Percentiles rank a stretch among this genome's conserved stretches.
Conservation (phyloP, 2,797 vertebrate genomes). For the Thaleichthys pacificus region DNA sequence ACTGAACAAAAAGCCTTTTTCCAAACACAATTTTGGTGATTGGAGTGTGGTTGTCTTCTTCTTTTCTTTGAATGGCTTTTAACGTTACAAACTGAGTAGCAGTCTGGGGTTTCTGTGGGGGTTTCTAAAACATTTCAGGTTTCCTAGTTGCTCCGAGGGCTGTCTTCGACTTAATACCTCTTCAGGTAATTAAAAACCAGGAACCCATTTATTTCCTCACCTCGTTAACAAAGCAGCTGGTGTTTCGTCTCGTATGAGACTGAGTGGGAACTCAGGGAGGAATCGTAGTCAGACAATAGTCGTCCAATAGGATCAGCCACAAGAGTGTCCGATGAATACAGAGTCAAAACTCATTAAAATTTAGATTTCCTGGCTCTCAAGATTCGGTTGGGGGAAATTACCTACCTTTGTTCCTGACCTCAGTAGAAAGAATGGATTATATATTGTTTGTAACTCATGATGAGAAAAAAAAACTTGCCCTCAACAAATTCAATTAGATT, state of each 20-base stretch:
- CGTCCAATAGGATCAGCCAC: constrained; percentile 17
- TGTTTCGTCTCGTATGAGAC: not conserved
- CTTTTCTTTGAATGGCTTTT: not conserved
- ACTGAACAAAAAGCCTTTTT: too few species aligned
- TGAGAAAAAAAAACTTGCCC: constrained; percentile 10
- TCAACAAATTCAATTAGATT: constrained; percentile 27
- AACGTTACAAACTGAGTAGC: not conserved
- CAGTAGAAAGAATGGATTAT: constrained; percentile 18
- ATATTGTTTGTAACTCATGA: constrained; percentile 18
- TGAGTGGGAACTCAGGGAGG: not conserved
- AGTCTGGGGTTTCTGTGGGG: not conserved
- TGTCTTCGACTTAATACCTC: constrained; percentile 4
- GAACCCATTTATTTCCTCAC: constrained; percentile 7
- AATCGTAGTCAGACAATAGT: constrained; percentile 12
- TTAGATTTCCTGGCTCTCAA: constrained; percentile 5
- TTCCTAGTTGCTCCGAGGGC: not conserved
- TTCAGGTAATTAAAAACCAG: constrained; percentile 22
- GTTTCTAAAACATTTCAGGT: constrained; percentile 15
- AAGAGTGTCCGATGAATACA: constrained; percentile 12
- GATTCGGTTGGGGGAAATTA: constrained; percentile 18
- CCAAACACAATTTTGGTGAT: too few species aligned
- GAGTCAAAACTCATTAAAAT: constrained; percentile 17
- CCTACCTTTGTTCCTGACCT: constrained; percentile 17
- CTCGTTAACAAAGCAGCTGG: constrained; percentile 14
- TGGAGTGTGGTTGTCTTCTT: too few species aligned